These are phyloP conservation scores for Drosophila burlai DNA, from an alignment of 1,140 invertebrate species.

Conservation along the genomic window DNA sequence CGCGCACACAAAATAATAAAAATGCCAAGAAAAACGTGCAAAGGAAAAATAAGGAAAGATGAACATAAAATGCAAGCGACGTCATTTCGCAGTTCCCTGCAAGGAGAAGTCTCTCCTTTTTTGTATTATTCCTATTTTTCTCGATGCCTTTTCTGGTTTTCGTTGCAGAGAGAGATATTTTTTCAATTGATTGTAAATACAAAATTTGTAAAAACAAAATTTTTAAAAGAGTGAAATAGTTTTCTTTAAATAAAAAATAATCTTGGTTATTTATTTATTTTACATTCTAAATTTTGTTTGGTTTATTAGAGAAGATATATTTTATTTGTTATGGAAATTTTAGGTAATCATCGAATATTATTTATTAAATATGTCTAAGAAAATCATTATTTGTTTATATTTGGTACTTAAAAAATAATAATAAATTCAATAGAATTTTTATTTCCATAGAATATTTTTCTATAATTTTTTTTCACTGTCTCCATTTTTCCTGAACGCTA, in stretches of 20 bases:
- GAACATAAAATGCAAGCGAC: slow-evolving; percentile 71
- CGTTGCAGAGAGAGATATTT: slow-evolving; percentile 1
- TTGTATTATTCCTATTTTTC: slow-evolving; percentile 18
- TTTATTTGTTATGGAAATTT: not conserved
- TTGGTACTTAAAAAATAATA: not conserved
- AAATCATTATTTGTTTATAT: too few relatives aligned
- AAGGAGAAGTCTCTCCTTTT: not conserved
- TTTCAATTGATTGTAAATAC: not conserved
- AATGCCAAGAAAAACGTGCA: slow-evolving; percentile 53
- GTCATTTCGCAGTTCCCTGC: slow-evolving; percentile 65
- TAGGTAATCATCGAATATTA: not conserved
- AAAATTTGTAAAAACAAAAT: not conserved
- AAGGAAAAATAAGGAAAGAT: slow-evolving; percentile 44
- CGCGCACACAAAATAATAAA: slow-evolving; percentile 61
- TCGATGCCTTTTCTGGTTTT: slow-evolving; percentile 1
- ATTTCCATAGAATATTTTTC: not conserved
- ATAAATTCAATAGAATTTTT: too few relatives aligned
- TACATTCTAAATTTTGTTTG: too few relatives aligned
- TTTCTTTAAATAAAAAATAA: not conserved
- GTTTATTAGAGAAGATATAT: too few relatives aligned
- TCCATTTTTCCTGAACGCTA: slow-evolving; percentile 13
- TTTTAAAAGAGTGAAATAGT: not conserved
- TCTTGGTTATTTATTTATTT: too few relatives aligned
- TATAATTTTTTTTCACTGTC: not conserved
- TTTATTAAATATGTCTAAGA: too few relatives aligned